These are phyloP conservation scores for Amphimallon solstitiale DNA, from an alignment of 2,888 invertebrate genomes.

Conservation along the genomic window DNA sequence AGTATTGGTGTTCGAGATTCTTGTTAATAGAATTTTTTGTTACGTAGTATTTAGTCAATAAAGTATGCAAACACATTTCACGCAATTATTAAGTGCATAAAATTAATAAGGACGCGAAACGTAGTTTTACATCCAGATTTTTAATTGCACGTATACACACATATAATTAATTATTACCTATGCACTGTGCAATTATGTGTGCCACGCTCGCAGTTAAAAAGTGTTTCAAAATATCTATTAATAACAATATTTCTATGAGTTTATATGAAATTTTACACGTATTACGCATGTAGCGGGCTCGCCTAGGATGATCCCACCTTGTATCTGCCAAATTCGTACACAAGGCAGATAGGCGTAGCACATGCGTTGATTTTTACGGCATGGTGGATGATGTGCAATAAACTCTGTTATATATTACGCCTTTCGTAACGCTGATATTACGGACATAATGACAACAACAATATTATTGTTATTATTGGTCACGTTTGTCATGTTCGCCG, in stretches of 20 bases:
- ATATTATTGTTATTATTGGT: conserved; percentile 6
- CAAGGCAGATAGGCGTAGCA: too few species aligned
- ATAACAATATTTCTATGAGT: background rate
- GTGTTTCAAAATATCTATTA: background rate
- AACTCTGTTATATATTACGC: background rate
- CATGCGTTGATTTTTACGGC: background rate
- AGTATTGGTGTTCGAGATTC: too few species aligned
- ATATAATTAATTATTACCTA: too few species aligned
- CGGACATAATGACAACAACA: background rate
- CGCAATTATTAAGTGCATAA: too few species aligned
- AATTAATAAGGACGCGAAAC: too few species aligned
- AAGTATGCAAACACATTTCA: too few species aligned
- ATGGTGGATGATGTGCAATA: background rate
- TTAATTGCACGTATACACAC: too few species aligned
- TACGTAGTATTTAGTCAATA: too few species aligned
- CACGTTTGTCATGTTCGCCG: background rate
- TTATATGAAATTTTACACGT: conserved; percentile 3
- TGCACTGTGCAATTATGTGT: background rate
- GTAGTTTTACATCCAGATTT: too few species aligned
- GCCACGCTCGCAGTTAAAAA: background rate
- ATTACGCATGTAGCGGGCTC: background rate
- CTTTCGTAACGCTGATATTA: background rate
- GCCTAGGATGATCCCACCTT: too few species aligned
- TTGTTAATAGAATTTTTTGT: too few species aligned
- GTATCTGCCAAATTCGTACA: background rate